Evolutionary conservation across 2,113 vertebrate species (phyloP).

Genomic region (Eulacestoma nigropectus): DNA sequence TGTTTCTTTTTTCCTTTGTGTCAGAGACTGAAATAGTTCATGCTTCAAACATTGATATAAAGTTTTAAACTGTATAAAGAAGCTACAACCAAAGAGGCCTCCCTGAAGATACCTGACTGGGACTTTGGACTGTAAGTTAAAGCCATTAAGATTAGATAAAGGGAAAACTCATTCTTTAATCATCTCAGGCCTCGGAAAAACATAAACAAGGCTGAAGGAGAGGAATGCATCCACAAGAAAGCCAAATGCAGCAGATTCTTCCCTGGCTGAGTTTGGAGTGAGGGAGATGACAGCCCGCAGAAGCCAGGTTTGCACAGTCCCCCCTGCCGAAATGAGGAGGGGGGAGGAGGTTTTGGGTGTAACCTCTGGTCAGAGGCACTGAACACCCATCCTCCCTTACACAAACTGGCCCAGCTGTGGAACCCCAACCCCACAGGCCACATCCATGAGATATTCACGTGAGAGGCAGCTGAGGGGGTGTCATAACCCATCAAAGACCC

Average conservation of each 20-base stretch:
- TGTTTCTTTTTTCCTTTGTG: not conserved
- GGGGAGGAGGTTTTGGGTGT: not conserved
- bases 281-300: not conserved
- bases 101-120: not conserved
- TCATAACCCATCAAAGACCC: not conserved
- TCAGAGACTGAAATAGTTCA: not conserved
- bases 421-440: not conserved
- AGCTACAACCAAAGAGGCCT: not conserved
- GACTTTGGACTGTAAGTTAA: not conserved
- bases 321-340: not conserved
- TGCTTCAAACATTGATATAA: not conserved
- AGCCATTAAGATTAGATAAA: not conserved
- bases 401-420: not conserved
- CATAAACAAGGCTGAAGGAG: not conserved
- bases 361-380: not conserved
- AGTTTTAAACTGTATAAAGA: not conserved
- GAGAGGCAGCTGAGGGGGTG: not conserved
- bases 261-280: not conserved
- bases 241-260: not conserved
- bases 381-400: not conserved
- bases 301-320: not conserved
- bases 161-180: not conserved
- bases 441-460: not conserved
- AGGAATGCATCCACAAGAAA: not conserved
- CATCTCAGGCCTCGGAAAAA: not conserved